Evolutionary conservation across 2,797 vertebrate genomes (phyloP).

Genomic region (Onychomys arenicola): DNA sequence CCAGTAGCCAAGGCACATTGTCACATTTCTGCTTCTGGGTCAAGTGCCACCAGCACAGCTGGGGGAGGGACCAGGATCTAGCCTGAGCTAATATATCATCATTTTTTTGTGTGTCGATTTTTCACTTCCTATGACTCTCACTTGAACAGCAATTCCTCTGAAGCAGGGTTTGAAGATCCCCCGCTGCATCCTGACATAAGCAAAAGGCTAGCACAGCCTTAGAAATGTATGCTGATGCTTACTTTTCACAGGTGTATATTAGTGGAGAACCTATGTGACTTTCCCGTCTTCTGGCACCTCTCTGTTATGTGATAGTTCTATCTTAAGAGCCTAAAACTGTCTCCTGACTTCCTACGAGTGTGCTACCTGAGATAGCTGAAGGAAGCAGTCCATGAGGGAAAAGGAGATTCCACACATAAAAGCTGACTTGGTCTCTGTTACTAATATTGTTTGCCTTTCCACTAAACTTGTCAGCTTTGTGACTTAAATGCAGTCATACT

Average conservation of each 20-base stretch:
- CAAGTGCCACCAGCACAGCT: background rate
- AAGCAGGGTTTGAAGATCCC: background rate
- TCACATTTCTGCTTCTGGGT: background rate
- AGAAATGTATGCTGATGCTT: background rate
- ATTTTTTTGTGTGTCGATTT: background rate
- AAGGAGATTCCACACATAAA: background rate
- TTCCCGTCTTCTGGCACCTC: background rate
- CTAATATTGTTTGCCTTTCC: background rate
- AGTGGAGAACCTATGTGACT: background rate
- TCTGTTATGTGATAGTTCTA: background rate
- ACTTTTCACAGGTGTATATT: slow-evolving; percentile 34
- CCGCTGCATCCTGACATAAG: background rate
- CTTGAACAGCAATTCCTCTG: background rate
- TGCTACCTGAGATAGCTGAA: slow-evolving; percentile 17
- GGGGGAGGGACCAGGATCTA: background rate
- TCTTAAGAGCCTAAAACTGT: background rate
- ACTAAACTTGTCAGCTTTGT: slow-evolving; percentile 35
- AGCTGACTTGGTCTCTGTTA: slow-evolving; percentile 30
- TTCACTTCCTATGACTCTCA: slow-evolving; percentile 3
- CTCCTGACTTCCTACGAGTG: background rate
- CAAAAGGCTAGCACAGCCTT: background rate
- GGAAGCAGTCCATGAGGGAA: slow-evolving; percentile 28
- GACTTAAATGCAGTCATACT: background rate
- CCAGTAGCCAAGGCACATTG: slow-evolving; percentile 14
- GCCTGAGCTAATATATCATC: background rate